Percentiles rank a stretch among this genome's conserved stretches.
These are phyloP conservation scores for Microcebus lehilahytsara DNA, from an alignment of 2,113 vertebrate species.

Conservation along the genomic window DNA sequence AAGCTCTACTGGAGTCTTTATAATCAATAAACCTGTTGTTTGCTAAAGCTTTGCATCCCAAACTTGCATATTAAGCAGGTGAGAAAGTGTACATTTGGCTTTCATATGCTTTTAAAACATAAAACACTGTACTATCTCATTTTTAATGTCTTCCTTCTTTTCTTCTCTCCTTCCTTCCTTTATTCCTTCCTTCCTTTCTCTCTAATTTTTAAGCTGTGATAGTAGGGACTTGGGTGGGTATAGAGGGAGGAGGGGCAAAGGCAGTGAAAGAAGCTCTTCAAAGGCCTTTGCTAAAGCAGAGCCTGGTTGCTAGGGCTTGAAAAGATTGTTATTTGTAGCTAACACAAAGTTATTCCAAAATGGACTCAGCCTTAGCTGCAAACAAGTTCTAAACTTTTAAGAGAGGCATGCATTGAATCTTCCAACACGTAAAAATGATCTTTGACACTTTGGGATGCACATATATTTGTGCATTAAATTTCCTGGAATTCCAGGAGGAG, in stretches of 20 bases:
- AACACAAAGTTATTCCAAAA: conserved; percentile 78
- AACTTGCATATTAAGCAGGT: conserved; percentile 72
- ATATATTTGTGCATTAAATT: conserved; percentile 39
- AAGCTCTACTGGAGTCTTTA: conserved; percentile 56
- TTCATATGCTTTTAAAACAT: conserved; percentile 63
- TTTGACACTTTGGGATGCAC: conserved; percentile 41
- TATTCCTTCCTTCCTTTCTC: background rate
- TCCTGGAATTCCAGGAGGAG: background rate
- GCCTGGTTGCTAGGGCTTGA: conserved; percentile 80
- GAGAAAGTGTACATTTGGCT: conserved; percentile 57
- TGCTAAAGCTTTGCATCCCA: conserved; percentile 64
- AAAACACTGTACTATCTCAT: background rate
- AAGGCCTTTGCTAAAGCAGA: conserved; percentile 66
- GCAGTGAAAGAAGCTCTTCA: conserved; percentile 60
- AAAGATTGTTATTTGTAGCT: conserved; percentile 77
- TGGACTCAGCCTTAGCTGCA: conserved; percentile 70
- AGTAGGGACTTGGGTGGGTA: background rate
- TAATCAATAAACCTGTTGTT: conserved; percentile 81
- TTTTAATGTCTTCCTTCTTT: background rate
- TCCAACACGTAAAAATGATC: conserved; percentile 68
- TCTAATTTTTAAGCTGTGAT: conserved; percentile 29
- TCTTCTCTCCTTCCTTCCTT: accelerated
- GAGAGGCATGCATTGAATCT: conserved; percentile 66
- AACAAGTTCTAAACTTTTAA: conserved; percentile 75
- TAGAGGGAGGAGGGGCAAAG: conserved; percentile 19